phyloP scores from a whole-genome alignment of 64 coral and sea anemone species.

The Montipora sp. region DNA sequence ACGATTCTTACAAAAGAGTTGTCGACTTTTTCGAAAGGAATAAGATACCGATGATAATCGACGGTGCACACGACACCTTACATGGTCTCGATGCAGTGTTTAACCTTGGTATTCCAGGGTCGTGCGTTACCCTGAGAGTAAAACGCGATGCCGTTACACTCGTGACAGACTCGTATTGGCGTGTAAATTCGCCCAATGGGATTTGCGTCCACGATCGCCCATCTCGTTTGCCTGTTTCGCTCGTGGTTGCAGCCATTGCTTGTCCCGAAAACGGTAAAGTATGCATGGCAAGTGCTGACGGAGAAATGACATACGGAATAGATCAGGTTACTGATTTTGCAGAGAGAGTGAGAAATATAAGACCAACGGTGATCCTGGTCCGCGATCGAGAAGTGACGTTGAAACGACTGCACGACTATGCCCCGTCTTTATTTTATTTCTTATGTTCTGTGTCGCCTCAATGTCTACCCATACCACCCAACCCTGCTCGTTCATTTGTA shows the following conservation, averaged over 20 bases:
- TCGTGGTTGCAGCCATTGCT: background rate
- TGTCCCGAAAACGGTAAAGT: background rate
- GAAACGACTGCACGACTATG: background rate
- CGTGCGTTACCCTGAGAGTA: background rate
- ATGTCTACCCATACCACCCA: background rate
- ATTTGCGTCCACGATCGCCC: background rate
- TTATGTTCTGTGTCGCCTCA: background rate
- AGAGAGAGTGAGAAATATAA: background rate
- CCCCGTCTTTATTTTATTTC: background rate
- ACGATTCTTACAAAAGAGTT: background rate
- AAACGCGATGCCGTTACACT: background rate
- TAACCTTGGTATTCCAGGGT: background rate
- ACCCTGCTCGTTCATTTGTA: background rate
- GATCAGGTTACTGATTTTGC: background rate
- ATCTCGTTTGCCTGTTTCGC: background rate
- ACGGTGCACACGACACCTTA: background rate
- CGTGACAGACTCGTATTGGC: background rate
- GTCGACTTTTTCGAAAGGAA: background rate
- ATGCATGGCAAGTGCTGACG: background rate
- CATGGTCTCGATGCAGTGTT: background rate
- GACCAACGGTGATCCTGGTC: background rate
- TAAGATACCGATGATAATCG: background rate
- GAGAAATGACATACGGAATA: background rate
- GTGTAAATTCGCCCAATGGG: background rate
- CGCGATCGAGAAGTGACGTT: background rate